A percentile compares a stretch with the other conserved stretches of the same genome.
Conservation (phyloP, 2,113 vertebrate genomes). For the Mus musculus region GRCm39 chr13:51620001-51620500, state of each 20-base stretch:
- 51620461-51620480: not conserved
- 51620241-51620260: not conserved
- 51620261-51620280: not conserved
- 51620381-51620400: not conserved
- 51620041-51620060: not conserved
- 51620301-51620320: not conserved
- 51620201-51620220: not conserved
- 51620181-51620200: not conserved
- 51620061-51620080: not conserved
- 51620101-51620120: not conserved
- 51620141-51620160: not conserved
- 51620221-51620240: rapidly evolving
- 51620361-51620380: not conserved
- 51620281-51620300: not conserved
- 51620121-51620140: rapidly evolving
- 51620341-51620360: not conserved
- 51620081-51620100: not conserved
- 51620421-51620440: rapidly evolving
- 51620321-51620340: too few relatives aligned
- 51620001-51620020: not conserved
- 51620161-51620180: not conserved
- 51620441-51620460: rapidly evolving
- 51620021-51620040: not conserved
- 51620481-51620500: not conserved
- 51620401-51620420: not conserved